Conservation (phyloP, 2,797 vertebrate genomes). For the Centropyge bicolor region DNA sequence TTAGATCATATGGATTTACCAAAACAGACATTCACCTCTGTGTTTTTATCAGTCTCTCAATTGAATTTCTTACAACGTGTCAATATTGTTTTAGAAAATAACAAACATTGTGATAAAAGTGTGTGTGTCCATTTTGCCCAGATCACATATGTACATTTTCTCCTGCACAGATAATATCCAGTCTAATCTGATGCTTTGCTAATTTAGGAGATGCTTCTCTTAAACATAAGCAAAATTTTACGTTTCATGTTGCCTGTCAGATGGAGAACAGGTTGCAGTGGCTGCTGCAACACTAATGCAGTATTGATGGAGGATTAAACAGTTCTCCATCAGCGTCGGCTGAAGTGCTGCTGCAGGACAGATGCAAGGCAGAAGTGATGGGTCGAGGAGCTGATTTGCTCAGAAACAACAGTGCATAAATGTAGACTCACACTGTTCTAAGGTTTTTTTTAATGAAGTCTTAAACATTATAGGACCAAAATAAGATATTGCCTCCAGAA, state of each 20-base stretch:
- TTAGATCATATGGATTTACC: background rate
- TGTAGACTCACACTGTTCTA: background rate
- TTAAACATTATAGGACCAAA: background rate
- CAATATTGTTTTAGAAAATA: too few relatives aligned
- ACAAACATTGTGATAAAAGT: too few relatives aligned
- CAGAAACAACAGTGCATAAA: background rate
- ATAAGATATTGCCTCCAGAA: background rate
- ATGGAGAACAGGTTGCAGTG: conserved; percentile 26
- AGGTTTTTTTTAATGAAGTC: conserved; percentile 3
- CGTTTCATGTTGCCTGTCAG: conserved; percentile 4
- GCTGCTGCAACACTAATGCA: conserved; percentile 34
- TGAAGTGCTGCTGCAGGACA: conserved; percentile 25
- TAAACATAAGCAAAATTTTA: background rate
- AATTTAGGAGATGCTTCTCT: background rate
- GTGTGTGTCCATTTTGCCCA: too few relatives aligned
- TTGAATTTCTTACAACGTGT: background rate
- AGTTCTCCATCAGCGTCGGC: background rate
- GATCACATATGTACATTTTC: too few relatives aligned
- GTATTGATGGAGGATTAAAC: conserved; percentile 47
- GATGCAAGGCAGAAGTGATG: background rate
- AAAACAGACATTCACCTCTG: too few relatives aligned
- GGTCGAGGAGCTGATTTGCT: background rate
- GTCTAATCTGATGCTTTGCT: background rate
- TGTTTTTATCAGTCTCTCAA: background rate
- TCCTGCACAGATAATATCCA: too few relatives aligned